Percentiles rank a stretch among this genome's conserved stretches.
Evolutionary conservation across 2,797 vertebrate genomes (phyloP).

Genomic region (Heteromormyrus szaboi): DNA sequence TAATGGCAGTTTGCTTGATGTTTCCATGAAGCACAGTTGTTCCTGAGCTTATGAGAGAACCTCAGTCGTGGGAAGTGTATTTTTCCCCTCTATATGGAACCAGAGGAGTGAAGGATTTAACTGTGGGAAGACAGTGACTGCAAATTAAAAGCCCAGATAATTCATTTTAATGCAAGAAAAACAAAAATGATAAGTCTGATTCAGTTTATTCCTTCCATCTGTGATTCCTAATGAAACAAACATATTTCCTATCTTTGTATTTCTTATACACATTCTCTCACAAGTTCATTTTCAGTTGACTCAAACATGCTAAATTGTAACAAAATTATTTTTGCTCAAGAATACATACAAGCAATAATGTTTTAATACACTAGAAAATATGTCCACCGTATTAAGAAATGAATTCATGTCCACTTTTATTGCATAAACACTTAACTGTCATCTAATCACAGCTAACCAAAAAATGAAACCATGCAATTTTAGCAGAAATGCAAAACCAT

Average conservation of each 20-base stretch:
- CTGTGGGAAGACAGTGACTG: not conserved
- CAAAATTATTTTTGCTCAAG: not conserved
- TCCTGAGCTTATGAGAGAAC: not conserved
- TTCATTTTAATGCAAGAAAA: constrained; percentile 17
- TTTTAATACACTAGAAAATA: not conserved
- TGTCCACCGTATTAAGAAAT: not conserved
- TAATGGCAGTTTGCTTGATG: not conserved
- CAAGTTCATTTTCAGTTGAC: not conserved
- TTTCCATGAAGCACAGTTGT: not conserved
- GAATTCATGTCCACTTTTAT: not conserved
- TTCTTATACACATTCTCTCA: not conserved
- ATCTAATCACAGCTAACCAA: not conserved
- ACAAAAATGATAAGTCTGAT: not conserved
- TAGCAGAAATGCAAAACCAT: not conserved
- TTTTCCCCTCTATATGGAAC: not conserved
- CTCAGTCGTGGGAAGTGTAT: not conserved
- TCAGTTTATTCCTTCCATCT: not conserved
- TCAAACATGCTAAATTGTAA: not conserved
- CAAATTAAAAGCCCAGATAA: constrained; percentile 10
- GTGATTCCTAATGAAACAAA: not conserved
- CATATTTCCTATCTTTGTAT: not conserved
- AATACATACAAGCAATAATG: not conserved
- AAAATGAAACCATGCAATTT: not conserved
- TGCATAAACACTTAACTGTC: not conserved
- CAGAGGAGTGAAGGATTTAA: not conserved